Evolutionary conservation across 2,888 invertebrate species (phyloP), one percentile per base, ranked within the genome.

Genomic region (Aporophyla lueneburgensis): DNA sequence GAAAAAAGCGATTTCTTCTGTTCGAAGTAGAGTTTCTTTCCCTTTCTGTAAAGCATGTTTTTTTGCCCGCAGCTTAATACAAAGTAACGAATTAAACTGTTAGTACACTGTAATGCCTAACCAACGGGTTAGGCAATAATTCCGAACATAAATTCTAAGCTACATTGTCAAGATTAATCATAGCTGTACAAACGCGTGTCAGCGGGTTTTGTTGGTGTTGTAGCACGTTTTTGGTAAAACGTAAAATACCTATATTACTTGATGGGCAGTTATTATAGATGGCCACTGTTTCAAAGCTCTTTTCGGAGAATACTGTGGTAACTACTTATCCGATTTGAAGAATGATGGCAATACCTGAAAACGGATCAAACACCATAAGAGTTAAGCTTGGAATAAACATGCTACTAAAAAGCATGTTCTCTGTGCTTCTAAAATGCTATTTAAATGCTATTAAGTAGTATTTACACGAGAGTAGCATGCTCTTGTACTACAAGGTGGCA

Each of bases 81-180:
- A 54, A 43, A 65, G 43, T 24, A 24, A 49, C 19, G 7, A 51
- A 49, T 79, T n/a, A 53, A 76, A 59, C 24, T 63, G 49, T 51
- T 65, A 63, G 5, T 33, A 65, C 33, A 49, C 10, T 40, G n/a
- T 51, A 78, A 58, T 70, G 21, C n/a, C n/a, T 51, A 33, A 53
- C 63, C 16, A 46, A 59, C 24, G 33, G 53, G 24, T 65, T 40
- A 59, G 24, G 53, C 49, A 67, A 67, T 74, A 33, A 78, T 78
- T 66, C 1, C 9, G 10, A 56, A 62, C 66, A 53, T 43, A 43
- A 62, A 67, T 62, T 62, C 24, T 61, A 46, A 74, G 75, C 62
- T 67, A 58, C 43, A 75, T 43, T 74, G 40, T 49, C 66, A 75
- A 62, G 56, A 67, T 81, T 62, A 62, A 67, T 67, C 51, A 81